Conservation (phyloP, 1,140 invertebrate species). For the Orchestia grillus region DNA sequence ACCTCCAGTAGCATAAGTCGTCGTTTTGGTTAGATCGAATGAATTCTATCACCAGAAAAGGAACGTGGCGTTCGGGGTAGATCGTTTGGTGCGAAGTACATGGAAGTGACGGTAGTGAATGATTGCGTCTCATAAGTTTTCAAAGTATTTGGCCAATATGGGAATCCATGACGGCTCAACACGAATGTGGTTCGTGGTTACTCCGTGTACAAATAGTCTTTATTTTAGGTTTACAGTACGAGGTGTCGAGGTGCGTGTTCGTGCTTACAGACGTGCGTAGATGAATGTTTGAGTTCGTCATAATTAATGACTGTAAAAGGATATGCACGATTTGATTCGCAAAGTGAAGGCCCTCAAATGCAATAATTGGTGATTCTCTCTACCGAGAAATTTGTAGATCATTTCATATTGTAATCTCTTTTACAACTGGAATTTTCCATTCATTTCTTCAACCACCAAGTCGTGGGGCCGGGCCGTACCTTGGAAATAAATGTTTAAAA, state of each 20-base stretch:
- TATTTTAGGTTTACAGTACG: too few relatives aligned
- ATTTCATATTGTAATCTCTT: neutral
- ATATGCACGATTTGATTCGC: neutral
- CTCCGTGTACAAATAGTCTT: too few relatives aligned
- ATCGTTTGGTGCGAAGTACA: neutral
- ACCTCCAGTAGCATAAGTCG: neutral
- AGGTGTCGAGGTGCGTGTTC: too few relatives aligned
- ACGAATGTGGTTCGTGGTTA: neutral
- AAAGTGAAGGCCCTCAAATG: neutral
- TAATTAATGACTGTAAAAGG: neutral
- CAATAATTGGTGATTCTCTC: neutral
- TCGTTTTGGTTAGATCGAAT: neutral
- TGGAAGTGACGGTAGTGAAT: neutral
- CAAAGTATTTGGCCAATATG: neutral
- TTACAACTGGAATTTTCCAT: neutral
- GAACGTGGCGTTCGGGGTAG: neutral
- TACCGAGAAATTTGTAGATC: neutral
- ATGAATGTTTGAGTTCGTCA: neutral
- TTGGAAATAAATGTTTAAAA: too few relatives aligned
- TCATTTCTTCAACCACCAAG: neutral
- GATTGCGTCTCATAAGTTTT: neutral
- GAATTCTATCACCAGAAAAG: neutral
- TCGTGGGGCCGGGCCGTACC: too few relatives aligned
- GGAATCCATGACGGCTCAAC: neutral
- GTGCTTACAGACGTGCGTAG: too few relatives aligned